These are phyloP conservation scores for Periophthalmus magnuspinnatus DNA, from an alignment of 2,797 vertebrate species.

Conservation along the genomic window DNA sequence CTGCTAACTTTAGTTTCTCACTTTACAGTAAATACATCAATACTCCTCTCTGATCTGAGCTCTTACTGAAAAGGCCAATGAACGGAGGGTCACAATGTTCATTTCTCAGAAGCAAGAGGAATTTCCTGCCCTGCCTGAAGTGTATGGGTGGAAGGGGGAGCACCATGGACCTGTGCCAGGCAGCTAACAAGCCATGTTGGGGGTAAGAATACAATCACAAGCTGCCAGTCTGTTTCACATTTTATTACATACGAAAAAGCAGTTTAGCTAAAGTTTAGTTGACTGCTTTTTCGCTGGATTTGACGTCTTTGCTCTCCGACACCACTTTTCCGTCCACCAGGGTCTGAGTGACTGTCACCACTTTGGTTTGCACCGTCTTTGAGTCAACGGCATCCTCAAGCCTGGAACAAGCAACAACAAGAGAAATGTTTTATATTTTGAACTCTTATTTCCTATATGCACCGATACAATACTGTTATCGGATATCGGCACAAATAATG, in stretches of 20 bases:
- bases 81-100: conserved; percentile 53
- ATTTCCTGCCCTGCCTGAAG: conserved; percentile 45
- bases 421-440: conserved; percentile 1
- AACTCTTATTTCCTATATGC: not conserved
- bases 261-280: not conserved
- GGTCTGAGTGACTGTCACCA: conserved; percentile 81
- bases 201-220: not conserved
- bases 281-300: conserved; percentile 35
- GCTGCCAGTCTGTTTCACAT: not conserved
- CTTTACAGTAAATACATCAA: not conserved
- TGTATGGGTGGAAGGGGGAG: conserved; percentile 29
- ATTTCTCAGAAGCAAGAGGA: conserved; percentile 61
- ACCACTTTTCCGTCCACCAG: conserved; percentile 85
- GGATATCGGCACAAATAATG: too few species aligned
- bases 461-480: too few species aligned
- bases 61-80: conserved; percentile 33
- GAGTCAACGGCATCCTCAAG: conserved; percentile 75
- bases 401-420: conserved; percentile 56
- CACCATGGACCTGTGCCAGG: conserved; percentile 39
- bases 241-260: conserved; percentile 14
- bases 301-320: conserved; percentile 76
- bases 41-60: conserved; percentile 6
- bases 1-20: not conserved
- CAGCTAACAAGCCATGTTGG: not conserved
- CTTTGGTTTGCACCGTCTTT: conserved; percentile 68